These are phyloP conservation scores for Laterallus jamaicensis DNA, from an alignment of 2,113 vertebrate species.

Conservation along the genomic window DNA sequence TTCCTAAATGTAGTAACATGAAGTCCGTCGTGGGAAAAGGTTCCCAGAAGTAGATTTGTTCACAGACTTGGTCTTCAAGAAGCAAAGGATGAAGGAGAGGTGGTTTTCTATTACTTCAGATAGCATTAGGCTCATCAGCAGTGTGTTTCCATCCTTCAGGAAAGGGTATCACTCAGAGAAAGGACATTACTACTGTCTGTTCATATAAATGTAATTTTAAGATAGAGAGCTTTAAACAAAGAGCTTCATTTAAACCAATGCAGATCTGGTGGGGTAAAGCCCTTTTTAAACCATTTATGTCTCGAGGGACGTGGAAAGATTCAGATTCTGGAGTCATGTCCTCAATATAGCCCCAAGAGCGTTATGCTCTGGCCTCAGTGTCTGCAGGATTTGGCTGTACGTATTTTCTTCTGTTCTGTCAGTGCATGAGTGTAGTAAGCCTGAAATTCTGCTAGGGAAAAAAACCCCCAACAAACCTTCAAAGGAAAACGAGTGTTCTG, in stretches of 20 bases:
- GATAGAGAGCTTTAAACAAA: not conserved
- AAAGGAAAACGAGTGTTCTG: conserved; percentile 20
- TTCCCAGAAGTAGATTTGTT: not conserved
- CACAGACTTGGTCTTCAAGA: not conserved
- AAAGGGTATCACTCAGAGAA: not conserved
- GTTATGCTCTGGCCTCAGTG: not conserved
- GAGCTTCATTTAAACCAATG: not conserved
- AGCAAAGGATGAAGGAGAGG: not conserved
- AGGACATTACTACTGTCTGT: not conserved
- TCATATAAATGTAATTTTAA: not conserved
- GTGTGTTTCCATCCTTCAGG: not conserved
- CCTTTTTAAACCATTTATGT: not conserved
- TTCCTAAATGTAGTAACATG: not conserved
- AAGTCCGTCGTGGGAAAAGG: not conserved
- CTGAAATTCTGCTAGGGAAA: not conserved
- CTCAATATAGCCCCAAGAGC: not conserved
- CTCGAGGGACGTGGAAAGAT: not conserved
- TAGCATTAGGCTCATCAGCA: not conserved
- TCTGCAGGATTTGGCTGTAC: not conserved
- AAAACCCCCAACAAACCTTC: not conserved
- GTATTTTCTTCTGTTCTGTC: not conserved
- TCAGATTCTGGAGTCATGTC: not conserved
- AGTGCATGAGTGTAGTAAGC: not conserved
- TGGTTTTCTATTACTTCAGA: not conserved
- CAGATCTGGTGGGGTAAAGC: not conserved